Base-by-base conservation (phyloP, 2,113 vertebrate genomes). In the Galemys pyrenaicus region DNA sequence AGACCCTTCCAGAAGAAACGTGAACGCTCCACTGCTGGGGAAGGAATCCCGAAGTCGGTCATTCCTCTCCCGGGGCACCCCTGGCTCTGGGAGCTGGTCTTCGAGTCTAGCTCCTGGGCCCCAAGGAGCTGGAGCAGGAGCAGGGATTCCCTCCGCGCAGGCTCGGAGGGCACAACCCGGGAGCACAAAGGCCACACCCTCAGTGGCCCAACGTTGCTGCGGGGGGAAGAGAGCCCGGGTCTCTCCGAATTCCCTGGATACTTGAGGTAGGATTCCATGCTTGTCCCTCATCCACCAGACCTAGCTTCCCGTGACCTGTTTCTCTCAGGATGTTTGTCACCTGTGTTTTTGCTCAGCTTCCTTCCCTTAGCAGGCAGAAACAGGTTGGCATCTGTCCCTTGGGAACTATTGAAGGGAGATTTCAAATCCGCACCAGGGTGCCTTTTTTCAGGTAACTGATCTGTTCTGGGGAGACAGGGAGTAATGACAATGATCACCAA, bases 241-340 rank as follows among this genome's bases (percentile, higher is more conserved):
- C 78, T 68, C 62, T 73, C 87, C 2, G 39, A 89, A 80, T 62
- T 84, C 71, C 93, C 87, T 68, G 90, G 65, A 91, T 24, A 60
- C 73, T 16, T 39, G 87, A 96, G 95, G 94, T 97, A 96, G 94
- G 92, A 89, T n/a, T 83, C 49, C 75, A 71, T 75, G 77, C 15
- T 11, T 28, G 22, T 10, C 30, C 17, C 24, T 87, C 12, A 10
- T 46, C 9, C 2, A 3, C 1, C 4, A 44, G 8, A 12, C 28
- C 73, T 77, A 49, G 22, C 64, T 54, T 62, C 41, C 4, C 7
- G 62, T 3, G 22, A 11, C 10, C n/a, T 10, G 4, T 5, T 88
- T 85, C 51, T 60, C 64, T 58, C 67, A 46, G 37, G 28, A 4
- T 58, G n/a, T 16, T 41, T 87, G 15, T 30, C 28, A 26, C 56